Conservation (phyloP, 2,888 invertebrate species). For the Caenorhabditis sp. region DNA sequence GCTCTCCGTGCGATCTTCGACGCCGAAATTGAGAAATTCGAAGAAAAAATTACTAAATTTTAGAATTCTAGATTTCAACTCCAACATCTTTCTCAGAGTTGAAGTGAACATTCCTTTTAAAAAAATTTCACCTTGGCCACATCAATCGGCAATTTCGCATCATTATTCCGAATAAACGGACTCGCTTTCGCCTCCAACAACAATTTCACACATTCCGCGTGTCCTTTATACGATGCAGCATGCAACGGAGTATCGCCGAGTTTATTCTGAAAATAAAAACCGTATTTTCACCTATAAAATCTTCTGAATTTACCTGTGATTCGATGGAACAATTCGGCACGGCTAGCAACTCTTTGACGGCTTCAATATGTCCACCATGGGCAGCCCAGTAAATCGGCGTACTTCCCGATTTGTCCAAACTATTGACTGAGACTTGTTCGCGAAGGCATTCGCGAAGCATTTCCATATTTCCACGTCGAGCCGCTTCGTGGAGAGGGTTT, state of each 20-base stretch:
- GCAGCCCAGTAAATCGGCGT: constrained; percentile 79
- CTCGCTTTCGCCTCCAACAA: constrained; percentile 75
- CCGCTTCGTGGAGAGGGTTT: constrained; percentile 78
- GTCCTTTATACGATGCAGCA: constrained; percentile 77
- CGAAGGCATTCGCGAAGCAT: constrained; percentile 77
- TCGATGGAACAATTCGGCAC: constrained; percentile 74
- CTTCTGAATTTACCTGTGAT: constrained; percentile 71
- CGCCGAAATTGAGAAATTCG: too few species aligned
- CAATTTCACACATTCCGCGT: constrained; percentile 75
- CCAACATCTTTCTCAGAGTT: too few species aligned
- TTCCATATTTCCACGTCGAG: constrained; percentile 77
- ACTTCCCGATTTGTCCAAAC: constrained; percentile 78
- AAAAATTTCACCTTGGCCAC: constrained; percentile 72
- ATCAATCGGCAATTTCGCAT: constrained; percentile 75
- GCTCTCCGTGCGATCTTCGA: too few species aligned
- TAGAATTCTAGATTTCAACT: too few species aligned
- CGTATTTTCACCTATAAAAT: background rate
- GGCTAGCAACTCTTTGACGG: constrained; percentile 75
- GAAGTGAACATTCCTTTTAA: background rate
- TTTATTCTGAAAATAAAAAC: constrained; percentile 75
- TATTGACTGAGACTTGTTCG: constrained; percentile 77
- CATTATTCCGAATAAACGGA: constrained; percentile 75
- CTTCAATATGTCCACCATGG: constrained; percentile 77
- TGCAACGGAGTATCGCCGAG: constrained; percentile 79
- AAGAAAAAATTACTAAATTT: too few species aligned